phyloP scores from a whole-genome alignment of 2,888 invertebrate species.

The Zaprionus bogoriensis region DNA sequence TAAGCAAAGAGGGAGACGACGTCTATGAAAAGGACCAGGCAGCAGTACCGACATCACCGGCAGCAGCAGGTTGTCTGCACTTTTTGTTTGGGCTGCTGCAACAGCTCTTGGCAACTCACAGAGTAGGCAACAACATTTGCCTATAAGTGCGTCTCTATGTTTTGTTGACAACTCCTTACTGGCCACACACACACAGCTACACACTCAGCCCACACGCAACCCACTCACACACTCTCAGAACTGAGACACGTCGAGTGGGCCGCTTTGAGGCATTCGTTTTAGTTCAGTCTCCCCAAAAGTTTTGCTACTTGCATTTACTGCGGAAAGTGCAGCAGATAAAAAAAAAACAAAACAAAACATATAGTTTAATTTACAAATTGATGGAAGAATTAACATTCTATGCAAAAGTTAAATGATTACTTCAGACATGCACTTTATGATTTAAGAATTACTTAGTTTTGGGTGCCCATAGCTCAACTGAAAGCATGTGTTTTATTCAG shows the following conservation, averaged over 20 bases:
- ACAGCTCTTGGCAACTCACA: constrained; percentile 27
- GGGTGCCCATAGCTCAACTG: too few species aligned
- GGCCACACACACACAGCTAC: constrained; percentile 35
- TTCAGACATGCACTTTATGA: neutral
- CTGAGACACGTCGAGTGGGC: constrained; percentile 35
- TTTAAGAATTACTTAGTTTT: neutral
- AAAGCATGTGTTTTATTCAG: too few species aligned
- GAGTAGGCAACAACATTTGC: constrained; percentile 44
- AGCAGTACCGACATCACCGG: constrained; percentile 3
- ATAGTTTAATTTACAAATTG: constrained; percentile 2
- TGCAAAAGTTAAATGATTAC: neutral
- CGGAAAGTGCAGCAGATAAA: neutral
- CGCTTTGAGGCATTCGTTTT: constrained; percentile 37
- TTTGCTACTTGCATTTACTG: constrained; percentile 24
- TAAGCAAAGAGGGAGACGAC: constrained; percentile 23
- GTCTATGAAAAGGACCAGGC: constrained; percentile 17
- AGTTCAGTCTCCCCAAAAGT: constrained; percentile 40
- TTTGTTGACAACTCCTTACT: constrained; percentile 73
- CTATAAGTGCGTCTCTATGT: constrained; percentile 73
- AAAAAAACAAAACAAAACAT: neutral
- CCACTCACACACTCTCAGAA: constrained; percentile 11
- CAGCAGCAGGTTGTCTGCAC: constrained; percentile 57
- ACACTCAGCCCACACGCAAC: constrained; percentile 15
- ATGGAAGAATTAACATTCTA: neutral
- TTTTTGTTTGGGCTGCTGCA: constrained; percentile 52